A percentile compares a stretch with the other conserved stretches of the same genome.
phyloP scores from a whole-genome alignment of 2,888 invertebrate genomes.

The Apamea anceps region DNA sequence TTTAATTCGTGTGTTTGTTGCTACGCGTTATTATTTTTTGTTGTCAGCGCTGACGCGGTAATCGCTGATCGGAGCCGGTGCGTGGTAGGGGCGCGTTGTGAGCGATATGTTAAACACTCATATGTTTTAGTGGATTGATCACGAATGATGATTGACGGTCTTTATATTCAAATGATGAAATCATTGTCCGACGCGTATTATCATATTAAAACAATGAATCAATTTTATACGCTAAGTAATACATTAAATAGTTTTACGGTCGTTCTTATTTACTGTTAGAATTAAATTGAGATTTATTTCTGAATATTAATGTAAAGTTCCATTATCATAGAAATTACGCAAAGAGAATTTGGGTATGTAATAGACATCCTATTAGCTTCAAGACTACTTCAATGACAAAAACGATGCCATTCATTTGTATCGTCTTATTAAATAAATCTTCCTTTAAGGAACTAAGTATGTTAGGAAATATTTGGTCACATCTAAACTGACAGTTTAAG shows the following conservation, averaged over 20 bases:
- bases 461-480: conserved; percentile 49
- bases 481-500: conserved; percentile 58
- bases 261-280: conserved; percentile 63
- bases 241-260: conserved; percentile 65
- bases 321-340: conserved; percentile 40
- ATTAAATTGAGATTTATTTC: conserved; percentile 65
- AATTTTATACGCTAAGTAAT: conserved; percentile 65
- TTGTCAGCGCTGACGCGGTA: conserved; percentile 19
- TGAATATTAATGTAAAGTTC: conserved; percentile 46
- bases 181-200: conserved; percentile 64
- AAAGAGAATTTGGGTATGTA: background rate
- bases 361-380: conserved; percentile 25
- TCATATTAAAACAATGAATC: conserved; percentile 71
- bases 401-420: conserved; percentile 35
- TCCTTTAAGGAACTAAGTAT: conserved; percentile 51
- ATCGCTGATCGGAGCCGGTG: conserved; percentile 23
- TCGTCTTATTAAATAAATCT: conserved; percentile 49
- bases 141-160: conserved; percentile 65
- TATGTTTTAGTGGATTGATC: conserved; percentile 62
- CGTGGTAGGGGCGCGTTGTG: background rate
- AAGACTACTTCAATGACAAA: conserved; percentile 26
- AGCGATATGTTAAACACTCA: conserved; percentile 27
- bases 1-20: conserved; percentile 67
- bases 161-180: conserved; percentile 64
- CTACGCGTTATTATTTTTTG: conserved; percentile 55